Evolutionary conservation across 30 jellyfish, hydroid and myxozoan species (phyloP), one percentile per base, ranked within the genome.

Genomic region (Pseudorhiza aurosa): DNA sequence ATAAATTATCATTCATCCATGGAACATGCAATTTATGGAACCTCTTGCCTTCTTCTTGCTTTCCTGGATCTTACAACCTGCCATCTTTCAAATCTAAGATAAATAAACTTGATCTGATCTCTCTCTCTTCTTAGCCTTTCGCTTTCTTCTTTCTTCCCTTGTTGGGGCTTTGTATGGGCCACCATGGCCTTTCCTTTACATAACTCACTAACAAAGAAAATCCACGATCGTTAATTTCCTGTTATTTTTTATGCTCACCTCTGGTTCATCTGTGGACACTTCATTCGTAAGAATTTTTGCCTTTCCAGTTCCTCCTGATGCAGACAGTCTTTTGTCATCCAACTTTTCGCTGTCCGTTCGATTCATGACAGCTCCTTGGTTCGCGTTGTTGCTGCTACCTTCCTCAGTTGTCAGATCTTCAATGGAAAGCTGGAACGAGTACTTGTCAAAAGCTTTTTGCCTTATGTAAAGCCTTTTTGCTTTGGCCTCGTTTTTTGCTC

Each of bases 261-360:
- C 91, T 12, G 91, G 91, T 10, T 80, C 91, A 17, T 80, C 91
- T 0, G 77, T 64, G 14, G 91, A 80, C 8, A 80, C 36, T 4
- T 30, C 68, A 27, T 80, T 80, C 22, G 91, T 49, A 26, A 80
- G 58, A 21, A 80, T 56, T 65, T 80, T 31, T 43, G 60, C 44
- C 26, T 44, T 55, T 29, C 40, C 68, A 10, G 32, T 47, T 2
- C 44, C 40, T 0, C 36, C 58, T 3, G 32, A 1, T 0, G 72
- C 31, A 37, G 51, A 10, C 8, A 37, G 65, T 18, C 76, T 19
- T 33, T 74, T 49, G 4, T 57, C 75, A 44, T 53, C 53, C 59
- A 37, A 68, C 29, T 74, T 56, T 39, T 74, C 72, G 68, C 77
- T 58, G 24, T 74, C 77, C 17, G 65, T 57, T 15, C 75, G 60